These are phyloP conservation scores for Heliopora coerulea DNA, from an alignment of 92 coral and sea anemone species.

Conservation along the genomic window DNA sequence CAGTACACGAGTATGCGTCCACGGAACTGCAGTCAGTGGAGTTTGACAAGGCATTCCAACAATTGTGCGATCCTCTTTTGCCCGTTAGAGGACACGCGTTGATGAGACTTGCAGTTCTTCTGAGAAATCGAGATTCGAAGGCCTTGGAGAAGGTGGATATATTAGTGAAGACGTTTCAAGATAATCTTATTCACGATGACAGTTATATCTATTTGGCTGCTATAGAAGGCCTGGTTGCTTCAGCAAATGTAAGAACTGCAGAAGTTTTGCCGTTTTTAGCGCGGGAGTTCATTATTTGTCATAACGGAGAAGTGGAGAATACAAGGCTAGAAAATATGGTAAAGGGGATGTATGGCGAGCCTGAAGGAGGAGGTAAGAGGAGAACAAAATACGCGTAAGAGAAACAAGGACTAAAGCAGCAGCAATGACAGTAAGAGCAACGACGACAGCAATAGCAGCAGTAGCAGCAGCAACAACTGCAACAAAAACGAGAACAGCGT, in stretches of 20 bases:
- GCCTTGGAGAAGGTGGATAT: slow-evolving; percentile 72
- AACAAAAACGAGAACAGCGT: too few relatives aligned
- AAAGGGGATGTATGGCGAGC: slow-evolving; percentile 4
- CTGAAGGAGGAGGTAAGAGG: slow-evolving; percentile 1
- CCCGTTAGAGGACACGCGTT: slow-evolving; percentile 91
- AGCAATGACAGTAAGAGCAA: too few relatives aligned
- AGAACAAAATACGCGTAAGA: not conserved
- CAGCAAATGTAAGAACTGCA: slow-evolving; percentile 73
- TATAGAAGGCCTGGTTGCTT: slow-evolving; percentile 86
- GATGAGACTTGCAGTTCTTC: slow-evolving; percentile 64
- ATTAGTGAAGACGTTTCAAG: slow-evolving; percentile 74
- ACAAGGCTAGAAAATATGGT: slow-evolving; percentile 24
- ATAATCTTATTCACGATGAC: slow-evolving; percentile 83
- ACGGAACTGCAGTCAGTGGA: slow-evolving; percentile 19
- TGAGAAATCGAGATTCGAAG: slow-evolving; percentile 63
- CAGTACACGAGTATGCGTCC: not conserved
- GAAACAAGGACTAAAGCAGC: too few relatives aligned
- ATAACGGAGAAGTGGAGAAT: slow-evolving; percentile 28
- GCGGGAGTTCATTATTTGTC: slow-evolving; percentile 69
- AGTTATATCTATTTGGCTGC: slow-evolving; percentile 94
- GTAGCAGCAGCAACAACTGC: too few relatives aligned
- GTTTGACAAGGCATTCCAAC: slow-evolving; percentile 66
- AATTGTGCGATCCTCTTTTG: slow-evolving; percentile 81
- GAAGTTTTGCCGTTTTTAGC: slow-evolving; percentile 72
- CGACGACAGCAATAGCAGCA: too few relatives aligned